phyloP scores from a whole-genome alignment of 2,113 vertebrate genomes.

The Parus major region DNA sequence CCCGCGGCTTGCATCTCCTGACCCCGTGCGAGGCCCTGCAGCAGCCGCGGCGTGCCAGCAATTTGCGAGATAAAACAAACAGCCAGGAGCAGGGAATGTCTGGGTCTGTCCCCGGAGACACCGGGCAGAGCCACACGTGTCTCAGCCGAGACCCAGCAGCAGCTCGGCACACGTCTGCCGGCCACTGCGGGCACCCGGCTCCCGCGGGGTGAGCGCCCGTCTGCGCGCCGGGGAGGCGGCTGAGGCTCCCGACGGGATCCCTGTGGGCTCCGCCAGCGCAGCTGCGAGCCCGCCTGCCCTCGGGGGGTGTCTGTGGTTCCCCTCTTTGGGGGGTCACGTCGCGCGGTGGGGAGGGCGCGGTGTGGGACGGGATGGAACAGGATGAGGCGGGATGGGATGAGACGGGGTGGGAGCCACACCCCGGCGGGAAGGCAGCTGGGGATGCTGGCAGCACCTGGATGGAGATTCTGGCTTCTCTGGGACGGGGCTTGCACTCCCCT shows the following conservation, averaged over 20 bases:
- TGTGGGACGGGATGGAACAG: not conserved
- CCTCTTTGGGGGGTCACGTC: not conserved
- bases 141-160: not conserved
- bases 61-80: not conserved
- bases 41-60: not conserved
- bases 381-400: not conserved
- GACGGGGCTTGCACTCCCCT: not conserved
- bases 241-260: not conserved
- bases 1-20: not conserved
- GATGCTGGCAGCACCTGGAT: not conserved
- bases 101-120: not conserved
- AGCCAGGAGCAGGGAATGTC: not conserved
- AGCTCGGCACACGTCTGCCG: not conserved
- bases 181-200: not conserved
- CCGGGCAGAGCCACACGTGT: not conserved
- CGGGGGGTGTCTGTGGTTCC: conserved; percentile 1
- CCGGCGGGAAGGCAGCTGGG: not conserved
- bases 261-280: not conserved
- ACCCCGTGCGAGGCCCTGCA: not conserved
- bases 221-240: not conserved
- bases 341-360: not conserved
- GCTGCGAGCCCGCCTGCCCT: not conserved
- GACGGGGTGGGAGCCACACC: not conserved
- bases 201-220: not conserved
- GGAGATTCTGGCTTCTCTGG: not conserved